phyloP scores from a whole-genome alignment of 1,140 invertebrate species.

The Drosophila lacertosa region DNA sequence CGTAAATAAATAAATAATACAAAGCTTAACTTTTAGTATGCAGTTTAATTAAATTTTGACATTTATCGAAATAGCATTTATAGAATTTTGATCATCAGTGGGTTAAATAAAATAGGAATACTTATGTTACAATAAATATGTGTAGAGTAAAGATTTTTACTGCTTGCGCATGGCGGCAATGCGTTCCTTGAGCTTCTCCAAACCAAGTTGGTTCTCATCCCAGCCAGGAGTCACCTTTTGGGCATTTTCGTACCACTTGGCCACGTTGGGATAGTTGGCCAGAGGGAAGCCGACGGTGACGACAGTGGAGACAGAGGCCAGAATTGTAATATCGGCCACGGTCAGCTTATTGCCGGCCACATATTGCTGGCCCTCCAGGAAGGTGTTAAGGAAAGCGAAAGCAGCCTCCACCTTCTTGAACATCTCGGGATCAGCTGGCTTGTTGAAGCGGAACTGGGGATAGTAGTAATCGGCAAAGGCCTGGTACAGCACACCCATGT shows the following conservation, averaged over 20 bases:
- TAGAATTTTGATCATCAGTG: neutral
- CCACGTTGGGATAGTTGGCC: constrained; percentile 87
- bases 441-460: constrained; percentile 87
- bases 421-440: constrained; percentile 86
- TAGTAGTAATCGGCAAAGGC: constrained; percentile 88
- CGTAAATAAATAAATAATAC: too few relatives aligned
- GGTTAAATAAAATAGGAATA: neutral
- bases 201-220: constrained; percentile 87
- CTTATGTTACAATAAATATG: neutral
- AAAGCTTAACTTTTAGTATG: too few relatives aligned
- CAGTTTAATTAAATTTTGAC: too few relatives aligned
- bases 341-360: constrained; percentile 88
- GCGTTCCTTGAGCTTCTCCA: constrained; percentile 56
- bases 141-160: neutral
- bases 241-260: constrained; percentile 88
- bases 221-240: constrained; percentile 89
- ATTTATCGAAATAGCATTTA: neutral
- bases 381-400: constrained; percentile 87
- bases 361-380: constrained; percentile 87
- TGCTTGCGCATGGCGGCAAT: constrained; percentile 8
- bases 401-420: constrained; percentile 87
- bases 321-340: constrained; percentile 89
- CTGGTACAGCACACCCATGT: constrained; percentile 88
- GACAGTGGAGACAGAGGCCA: constrained; percentile 86
- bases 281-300: constrained; percentile 88